Base-by-base conservation (phyloP, 2,113 vertebrate species). In the Hippocampus guttulatus region DNA sequence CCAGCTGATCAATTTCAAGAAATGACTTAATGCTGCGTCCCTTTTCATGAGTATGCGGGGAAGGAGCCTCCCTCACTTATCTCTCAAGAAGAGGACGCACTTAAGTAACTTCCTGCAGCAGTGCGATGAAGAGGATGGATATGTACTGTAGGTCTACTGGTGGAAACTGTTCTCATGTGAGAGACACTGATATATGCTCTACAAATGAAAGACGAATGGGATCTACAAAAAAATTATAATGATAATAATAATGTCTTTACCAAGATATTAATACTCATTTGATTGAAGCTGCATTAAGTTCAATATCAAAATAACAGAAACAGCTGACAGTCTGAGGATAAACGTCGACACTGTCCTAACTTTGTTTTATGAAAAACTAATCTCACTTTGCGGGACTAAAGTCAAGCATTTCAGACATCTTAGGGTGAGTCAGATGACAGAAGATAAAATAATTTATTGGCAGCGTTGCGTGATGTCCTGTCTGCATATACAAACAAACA, bases 71-170 rank as follows among this genome's bases (percentile, higher is more conserved):
- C 43, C 43, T 45, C 11, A 45, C 43, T 45, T 2, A 2, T n/a
- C 12, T 12, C 43, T 45, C 43, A 45, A 45, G 47, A 16, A 5
- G 16, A 18, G 47, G 12, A 49, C 78, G 47, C 16, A 7, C 41
- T 12, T 80, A 27, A 86, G 80, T 43, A 1, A 49, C 49, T 87
- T 83, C 75, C 83, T 85, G 49, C 49, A 71, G 23, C 70, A 78
- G 8, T 70, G 12, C 15, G 30, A 0, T 61, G 69, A 52, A 33
- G 70, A 47, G 33, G 61, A 74, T 33, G 16, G 75, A 81, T 82
- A 38, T 38, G 33, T 38, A 38, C 30, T 23, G 11, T 41, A 14
- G 54, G 0, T 30, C 69, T 61, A 43, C 21, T 41, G 14, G 6
- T 23, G 9, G 25, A 69, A 71, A 30, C 63, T 66, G 43, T 38